Evolutionary conservation across 2,888 invertebrate genomes (phyloP).

Genomic region (Caenorhabditis japonica): DNA sequence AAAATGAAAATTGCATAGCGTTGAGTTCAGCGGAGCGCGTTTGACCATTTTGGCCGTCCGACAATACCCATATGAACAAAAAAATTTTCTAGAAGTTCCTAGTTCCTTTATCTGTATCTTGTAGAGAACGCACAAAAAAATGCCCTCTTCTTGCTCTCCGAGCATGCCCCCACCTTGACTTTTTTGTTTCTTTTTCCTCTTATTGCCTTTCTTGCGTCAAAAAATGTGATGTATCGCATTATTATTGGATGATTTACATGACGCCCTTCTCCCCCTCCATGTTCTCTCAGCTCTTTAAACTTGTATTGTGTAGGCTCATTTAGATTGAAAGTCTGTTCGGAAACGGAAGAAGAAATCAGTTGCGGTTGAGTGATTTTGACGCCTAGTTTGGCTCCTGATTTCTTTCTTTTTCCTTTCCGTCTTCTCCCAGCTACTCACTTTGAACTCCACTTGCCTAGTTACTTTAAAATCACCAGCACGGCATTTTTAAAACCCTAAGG

Average conservation of each 20-base stretch:
- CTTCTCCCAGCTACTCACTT: slow-evolving; percentile 20
- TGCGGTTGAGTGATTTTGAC: slow-evolving; percentile 32
- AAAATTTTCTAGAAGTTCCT: no score
- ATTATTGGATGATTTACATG: slow-evolving; percentile 44
- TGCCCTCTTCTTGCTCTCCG: slow-evolving; percentile 4
- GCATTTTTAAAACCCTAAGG: no score
- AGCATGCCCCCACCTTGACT: slow-evolving; percentile 7
- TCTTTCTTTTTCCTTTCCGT: slow-evolving; percentile 1
- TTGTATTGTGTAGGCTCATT: neutral
- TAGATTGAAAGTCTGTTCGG: neutral
- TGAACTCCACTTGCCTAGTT: slow-evolving; percentile 42
- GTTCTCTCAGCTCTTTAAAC: neutral
- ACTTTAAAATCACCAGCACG: no score
- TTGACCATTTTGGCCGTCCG: no score
- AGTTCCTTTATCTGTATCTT: no score
- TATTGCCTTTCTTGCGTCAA: no score
- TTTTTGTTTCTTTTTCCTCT: slow-evolving; percentile 42
- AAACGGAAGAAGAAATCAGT: slow-evolving; percentile 32
- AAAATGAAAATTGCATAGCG: no score
- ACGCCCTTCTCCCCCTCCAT: slow-evolving; percentile 13
- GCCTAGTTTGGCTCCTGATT: slow-evolving; percentile 10
- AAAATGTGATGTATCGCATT: no score
- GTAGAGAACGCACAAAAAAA: no score
- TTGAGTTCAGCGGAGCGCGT: no score
- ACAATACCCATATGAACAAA: no score